These are phyloP conservation scores for Aphaenogaster floridana DNA, from an alignment of 1,140 invertebrate genomes.

Conservation along the genomic window DNA sequence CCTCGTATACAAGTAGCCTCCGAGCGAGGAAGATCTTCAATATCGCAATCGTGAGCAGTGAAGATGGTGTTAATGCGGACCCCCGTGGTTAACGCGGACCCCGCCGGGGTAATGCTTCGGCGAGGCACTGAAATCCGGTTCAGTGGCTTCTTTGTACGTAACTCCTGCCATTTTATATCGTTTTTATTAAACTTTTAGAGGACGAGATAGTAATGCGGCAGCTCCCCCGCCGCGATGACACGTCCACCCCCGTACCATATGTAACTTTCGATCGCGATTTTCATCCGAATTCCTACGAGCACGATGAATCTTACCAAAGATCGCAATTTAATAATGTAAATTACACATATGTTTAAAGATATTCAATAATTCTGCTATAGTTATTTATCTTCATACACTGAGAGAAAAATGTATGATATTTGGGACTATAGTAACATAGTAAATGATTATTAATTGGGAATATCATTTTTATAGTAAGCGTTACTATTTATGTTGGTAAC, in stretches of 20 bases:
- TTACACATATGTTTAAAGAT: neutral
- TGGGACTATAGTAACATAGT: too few species aligned
- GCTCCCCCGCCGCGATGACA: neutral
- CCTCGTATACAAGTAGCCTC: slow-evolving; percentile 27
- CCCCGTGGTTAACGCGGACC: slow-evolving; percentile 51
- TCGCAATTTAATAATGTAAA: neutral
- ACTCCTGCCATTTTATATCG: slow-evolving; percentile 49
- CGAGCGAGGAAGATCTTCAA: slow-evolving; percentile 43
- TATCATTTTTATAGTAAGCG: too few species aligned
- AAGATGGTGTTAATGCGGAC: slow-evolving; percentile 59
- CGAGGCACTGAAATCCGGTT: slow-evolving; percentile 54
- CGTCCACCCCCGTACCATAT: neutral
- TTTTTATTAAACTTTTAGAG: slow-evolving; percentile 57
- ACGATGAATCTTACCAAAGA: neutral
- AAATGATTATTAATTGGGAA: too few species aligned
- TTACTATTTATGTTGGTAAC: too few species aligned
- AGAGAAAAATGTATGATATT: too few species aligned
- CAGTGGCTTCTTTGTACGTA: slow-evolving; percentile 42
- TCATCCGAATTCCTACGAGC: neutral
- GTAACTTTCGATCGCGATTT: neutral
- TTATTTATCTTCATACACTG: too few species aligned
- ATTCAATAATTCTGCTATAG: neutral
- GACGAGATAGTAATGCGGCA: neutral
- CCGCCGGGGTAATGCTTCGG: slow-evolving; percentile 48
- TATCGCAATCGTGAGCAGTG: slow-evolving; percentile 49